Conservation (phyloP, 2,888 invertebrate species). For the Tipula confusa region DNA sequence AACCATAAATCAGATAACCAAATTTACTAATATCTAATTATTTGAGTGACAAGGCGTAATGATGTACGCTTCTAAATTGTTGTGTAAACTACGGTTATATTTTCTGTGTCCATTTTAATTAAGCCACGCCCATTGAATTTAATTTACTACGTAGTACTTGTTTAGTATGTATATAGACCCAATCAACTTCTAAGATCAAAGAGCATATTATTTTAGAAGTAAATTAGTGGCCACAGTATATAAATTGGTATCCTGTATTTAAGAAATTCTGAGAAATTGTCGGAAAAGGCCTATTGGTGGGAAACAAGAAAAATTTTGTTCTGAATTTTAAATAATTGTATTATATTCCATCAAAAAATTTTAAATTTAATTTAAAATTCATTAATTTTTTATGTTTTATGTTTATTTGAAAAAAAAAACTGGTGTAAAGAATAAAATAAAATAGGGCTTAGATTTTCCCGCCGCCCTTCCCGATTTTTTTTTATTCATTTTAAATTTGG, state of each 20-base stretch:
- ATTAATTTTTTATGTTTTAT: neutral
- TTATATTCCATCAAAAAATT: neutral
- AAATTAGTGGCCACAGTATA: neutral
- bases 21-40: neutral
- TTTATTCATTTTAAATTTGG: neutral
- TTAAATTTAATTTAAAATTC: constrained; percentile 13
- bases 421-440: neutral
- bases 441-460: too few species aligned
- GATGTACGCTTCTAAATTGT: neutral
- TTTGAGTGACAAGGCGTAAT: neutral
- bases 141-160: neutral
- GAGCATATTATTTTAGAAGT: neutral
- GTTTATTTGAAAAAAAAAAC: neutral
- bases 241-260: neutral
- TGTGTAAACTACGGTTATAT: neutral
- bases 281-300: neutral
- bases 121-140: neutral
- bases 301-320: neutral
- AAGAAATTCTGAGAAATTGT: neutral
- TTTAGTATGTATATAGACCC: neutral
- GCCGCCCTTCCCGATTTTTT: too few species aligned
- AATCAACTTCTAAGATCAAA: neutral
- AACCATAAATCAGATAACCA: neutral
- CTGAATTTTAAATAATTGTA: neutral
- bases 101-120: neutral